Evolutionary conservation across 2,888 invertebrate genomes (phyloP), one percentile per base, ranked within the genome.

Genomic region (Sesia apiformis): DNA sequence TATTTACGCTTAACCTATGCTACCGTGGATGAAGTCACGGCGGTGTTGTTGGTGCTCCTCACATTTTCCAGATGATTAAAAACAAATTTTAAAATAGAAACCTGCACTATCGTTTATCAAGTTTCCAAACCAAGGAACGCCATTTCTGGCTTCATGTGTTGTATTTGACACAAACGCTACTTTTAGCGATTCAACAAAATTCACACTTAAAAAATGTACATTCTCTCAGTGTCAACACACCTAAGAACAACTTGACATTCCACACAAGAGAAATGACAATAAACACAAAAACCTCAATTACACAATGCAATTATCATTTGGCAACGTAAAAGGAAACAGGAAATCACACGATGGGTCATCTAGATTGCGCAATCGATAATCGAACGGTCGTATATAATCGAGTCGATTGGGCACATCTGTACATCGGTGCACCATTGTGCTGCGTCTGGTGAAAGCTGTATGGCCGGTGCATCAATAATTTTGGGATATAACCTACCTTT

Each of bases 361-460:
- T 55, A 56, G 59, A 61, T 64, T 62, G 60, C 61, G 60, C 58
- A 69, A 66, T 46, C 46, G 46, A 46, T 46, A 46, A 46, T 69
- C 58, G 63, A 60, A 63, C 61, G 58, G 60, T 65, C 60, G 61
- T 66, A 56, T 57, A 56, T 63, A 70, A 72, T 69, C 63, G 65
- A 69, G 65, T 64, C 58, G 46, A 46, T 46, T 46, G 46, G 46
- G 7, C 46, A 23, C 46, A 46, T 46, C 7, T 61, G 60, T 62
- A 66, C 66, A 64, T 67, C 62, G 60, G 64, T 67, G 64, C 63
- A 67, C 56, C 49, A 39, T 58, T 58, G 52, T 43, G 53, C 56
- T 43, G 43, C 57, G 61, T 53, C 60, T 57, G 67, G 72, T 70
- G 75, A 76, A 76, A 76, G 75, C 67, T 59, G 68, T 59, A 60